Evolutionary conservation across 2,888 invertebrate genomes (phyloP).

Genomic region (Clusia tigrina): DNA sequence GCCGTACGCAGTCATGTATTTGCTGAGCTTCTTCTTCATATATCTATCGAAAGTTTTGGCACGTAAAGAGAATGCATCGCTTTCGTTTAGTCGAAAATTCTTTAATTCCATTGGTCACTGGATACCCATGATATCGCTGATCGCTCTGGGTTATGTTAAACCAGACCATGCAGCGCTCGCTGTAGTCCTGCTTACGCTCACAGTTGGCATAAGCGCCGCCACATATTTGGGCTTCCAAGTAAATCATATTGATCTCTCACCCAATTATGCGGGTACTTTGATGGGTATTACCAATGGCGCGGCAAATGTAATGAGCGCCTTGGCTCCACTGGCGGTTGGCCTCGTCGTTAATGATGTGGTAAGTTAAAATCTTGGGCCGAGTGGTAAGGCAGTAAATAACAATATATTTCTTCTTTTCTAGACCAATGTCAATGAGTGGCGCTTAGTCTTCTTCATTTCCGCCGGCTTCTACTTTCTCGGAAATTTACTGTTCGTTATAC

Average conservation of each 20-base stretch:
- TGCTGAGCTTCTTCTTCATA: conserved; percentile 77
- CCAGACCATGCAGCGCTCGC: conserved; percentile 65
- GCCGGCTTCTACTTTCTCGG: conserved; percentile 67
- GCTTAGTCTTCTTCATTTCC: conserved; percentile 68
- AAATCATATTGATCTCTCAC: conserved; percentile 87
- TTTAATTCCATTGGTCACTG: conserved; percentile 71
- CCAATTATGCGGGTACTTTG: conserved; percentile 82
- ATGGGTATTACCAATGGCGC: conserved; percentile 86
- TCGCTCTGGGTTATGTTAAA: conserved; percentile 69
- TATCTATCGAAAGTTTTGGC: conserved; percentile 70
- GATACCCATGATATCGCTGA: conserved; percentile 74
- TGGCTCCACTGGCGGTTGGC: conserved; percentile 79
- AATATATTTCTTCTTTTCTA: conserved; percentile 25
- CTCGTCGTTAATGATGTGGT: conserved; percentile 75
- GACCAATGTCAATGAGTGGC: conserved; percentile 66
- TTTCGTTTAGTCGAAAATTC: conserved; percentile 65
- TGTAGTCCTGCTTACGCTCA: conserved; percentile 72
- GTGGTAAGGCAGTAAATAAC: neutral
- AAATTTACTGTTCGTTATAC: conserved; percentile 68
- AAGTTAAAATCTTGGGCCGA: conserved; percentile 47
- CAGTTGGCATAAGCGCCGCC: conserved; percentile 80
- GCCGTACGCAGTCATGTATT: conserved; percentile 77
- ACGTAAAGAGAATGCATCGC: conserved; percentile 51
- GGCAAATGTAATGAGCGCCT: conserved; percentile 80
- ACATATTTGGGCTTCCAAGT: conserved; percentile 80